phyloP scores from a whole-genome alignment of 2,797 vertebrate genomes.

The Glossophaga mutica region DNA sequence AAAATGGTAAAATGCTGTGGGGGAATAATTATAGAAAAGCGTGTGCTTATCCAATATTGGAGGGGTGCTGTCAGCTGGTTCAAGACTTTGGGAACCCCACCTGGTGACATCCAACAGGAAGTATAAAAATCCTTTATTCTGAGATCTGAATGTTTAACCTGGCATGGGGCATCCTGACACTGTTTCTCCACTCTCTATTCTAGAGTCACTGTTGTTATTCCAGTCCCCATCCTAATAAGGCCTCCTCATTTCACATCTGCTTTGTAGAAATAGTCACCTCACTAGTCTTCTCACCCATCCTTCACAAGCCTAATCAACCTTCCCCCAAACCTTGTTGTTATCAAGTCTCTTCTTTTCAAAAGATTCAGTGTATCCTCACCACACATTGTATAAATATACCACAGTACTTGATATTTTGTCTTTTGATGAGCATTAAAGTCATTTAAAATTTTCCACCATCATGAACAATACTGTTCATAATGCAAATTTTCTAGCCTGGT shows the following conservation, averaged over 20 bases:
- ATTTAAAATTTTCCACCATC: neutral
- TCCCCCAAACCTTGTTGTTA: neutral
- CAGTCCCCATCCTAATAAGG: neutral
- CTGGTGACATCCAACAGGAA: neutral
- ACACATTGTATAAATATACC: neutral
- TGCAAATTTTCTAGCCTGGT: neutral
- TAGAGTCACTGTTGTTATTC: neutral
- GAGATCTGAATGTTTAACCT: neutral
- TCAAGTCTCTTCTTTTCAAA: neutral
- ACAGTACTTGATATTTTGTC: neutral
- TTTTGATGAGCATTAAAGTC: neutral
- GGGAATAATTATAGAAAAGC: neutral
- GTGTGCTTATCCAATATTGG: neutral
- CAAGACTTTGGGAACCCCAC: neutral
- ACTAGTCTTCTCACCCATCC: neutral
- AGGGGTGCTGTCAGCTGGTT: no score
- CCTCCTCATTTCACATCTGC: neutral
- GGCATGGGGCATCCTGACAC: neutral
- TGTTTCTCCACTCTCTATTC: neutral
- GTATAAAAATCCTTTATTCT: neutral
- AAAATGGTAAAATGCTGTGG: slow-evolving; percentile 20
- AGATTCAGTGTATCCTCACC: neutral
- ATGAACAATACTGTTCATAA: neutral
- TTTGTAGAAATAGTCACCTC: neutral
- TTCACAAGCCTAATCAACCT: neutral